Conservation (phyloP, 1,140 invertebrate genomes). For the Cyphomyrmex costatus region DNA sequence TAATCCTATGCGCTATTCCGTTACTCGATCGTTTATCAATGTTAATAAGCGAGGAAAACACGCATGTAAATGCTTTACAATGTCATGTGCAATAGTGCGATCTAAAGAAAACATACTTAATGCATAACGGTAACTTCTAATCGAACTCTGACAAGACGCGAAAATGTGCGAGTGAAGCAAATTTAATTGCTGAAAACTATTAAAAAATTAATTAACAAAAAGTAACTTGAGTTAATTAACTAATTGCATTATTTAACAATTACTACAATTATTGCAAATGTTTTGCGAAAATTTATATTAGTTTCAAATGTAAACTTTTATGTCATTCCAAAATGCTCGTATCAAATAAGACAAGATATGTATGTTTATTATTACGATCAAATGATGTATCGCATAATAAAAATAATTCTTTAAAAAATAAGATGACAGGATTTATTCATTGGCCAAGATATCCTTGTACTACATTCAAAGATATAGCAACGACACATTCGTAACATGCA, state of each 20-base stretch:
- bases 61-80: conserved; percentile 35
- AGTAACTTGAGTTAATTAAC: neutral
- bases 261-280: neutral
- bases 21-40: conserved; percentile 30
- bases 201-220: neutral
- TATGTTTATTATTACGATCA: neutral
- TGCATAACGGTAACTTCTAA: conserved; percentile 5
- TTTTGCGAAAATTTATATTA: neutral
- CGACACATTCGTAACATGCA: conserved; percentile 60
- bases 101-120: conserved; percentile 35
- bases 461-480: conserved; percentile 56
- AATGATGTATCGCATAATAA: neutral
- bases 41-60: conserved; percentile 41
- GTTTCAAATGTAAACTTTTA: neutral
- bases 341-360: neutral
- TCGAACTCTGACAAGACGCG: neutral
- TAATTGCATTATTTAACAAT: neutral
- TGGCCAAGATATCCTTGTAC: conserved; percentile 67
- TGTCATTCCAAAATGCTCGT: neutral
- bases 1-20: neutral
- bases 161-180: neutral
- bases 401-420: conserved; percentile 9
- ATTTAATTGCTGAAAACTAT: neutral
- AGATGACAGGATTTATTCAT: conserved; percentile 48
- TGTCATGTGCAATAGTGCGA: conserved; percentile 29